Base-by-base conservation (phyloP, 2,113 vertebrate genomes). In the Notarius quadriscutis region DNA sequence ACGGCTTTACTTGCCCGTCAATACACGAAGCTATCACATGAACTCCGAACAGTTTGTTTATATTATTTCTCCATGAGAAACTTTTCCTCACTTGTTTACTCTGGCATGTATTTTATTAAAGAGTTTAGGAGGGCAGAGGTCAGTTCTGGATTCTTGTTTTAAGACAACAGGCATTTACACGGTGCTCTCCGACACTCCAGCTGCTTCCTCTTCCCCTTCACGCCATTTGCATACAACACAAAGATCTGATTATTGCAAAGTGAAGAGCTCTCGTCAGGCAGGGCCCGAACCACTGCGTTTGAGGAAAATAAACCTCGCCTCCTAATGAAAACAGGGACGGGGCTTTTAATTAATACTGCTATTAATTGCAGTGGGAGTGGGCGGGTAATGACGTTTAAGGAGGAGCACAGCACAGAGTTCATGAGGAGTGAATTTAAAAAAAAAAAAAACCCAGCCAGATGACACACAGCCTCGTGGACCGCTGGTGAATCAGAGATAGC, bases 151-250 rank as follows among this genome's bases (percentile, higher is more conserved):
- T 57, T 65, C 15, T 4, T 84, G 15, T 84, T 63, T 58, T 34
- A 51, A 25, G 25, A 11, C n/a, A n/a, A 65, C 9, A 71, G 15
- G n/a, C 41, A 15, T 75, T 58, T 34, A 80, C 34, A 4, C 30
- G 51, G 27, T 74, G 51, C 62, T 75, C 69, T 57, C 72, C 22
- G 67, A 17, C 71, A 53, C 41, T 53, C 51, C 41, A 71, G 57
- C 57, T 41, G 86, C 75, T 81, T 85, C 78, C 75, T 74, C 62
- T 84, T 17, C 63, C 82, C 62, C 67, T 71, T 62, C 71, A 53
- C 71, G 11, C 41, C 82, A 90, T 90, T 87, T 87, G 91, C 88
- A 89, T 85, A 75, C 86, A 81, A 87, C 86, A 89, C 89, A 90
- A 90, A 91, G 81, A 87, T 90, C 88, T 51, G 60, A 86, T 87